phyloP scores from a whole-genome alignment of 2,888 invertebrate genomes.

The Plagiodera versicolora region DNA sequence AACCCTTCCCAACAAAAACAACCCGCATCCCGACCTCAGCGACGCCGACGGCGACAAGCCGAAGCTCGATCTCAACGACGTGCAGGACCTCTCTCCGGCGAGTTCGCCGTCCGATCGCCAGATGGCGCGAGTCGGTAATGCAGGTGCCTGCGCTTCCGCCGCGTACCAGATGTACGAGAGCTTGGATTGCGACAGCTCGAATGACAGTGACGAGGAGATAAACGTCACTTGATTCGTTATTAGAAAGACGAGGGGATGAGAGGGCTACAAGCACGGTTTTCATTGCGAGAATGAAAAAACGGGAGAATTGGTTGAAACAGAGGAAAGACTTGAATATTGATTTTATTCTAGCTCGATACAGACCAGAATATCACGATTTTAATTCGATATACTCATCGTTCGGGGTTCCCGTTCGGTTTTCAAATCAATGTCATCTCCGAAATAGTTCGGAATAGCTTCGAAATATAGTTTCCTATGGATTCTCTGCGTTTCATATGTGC shows the following conservation, averaged over 20 bases:
- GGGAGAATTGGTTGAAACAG: no score
- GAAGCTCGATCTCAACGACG: slow-evolving; percentile 62
- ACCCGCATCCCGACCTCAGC: slow-evolving; percentile 92
- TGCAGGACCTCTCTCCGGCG: slow-evolving; percentile 61
- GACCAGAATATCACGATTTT: no score
- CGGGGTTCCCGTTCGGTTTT: no score
- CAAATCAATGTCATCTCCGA: no score
- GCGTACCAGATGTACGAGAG: slow-evolving; percentile 52
- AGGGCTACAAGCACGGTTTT: no score
- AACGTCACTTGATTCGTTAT: slow-evolving; percentile 77
- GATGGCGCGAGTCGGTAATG: slow-evolving; percentile 28
- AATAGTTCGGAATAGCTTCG: no score
- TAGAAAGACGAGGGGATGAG: slow-evolving; percentile 19
- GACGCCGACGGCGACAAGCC: slow-evolving; percentile 84
- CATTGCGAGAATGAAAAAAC: no score
- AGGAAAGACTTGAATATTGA: no score
- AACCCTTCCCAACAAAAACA: slow-evolving; percentile 94
- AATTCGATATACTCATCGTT: no score
- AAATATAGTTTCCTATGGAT: background rate
- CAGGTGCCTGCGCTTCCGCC: slow-evolving; percentile 30
- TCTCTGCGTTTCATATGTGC: background rate
- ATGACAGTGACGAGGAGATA: slow-evolving; percentile 79
- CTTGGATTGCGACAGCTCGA: slow-evolving; percentile 57
- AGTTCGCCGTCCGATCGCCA: slow-evolving; percentile 48
- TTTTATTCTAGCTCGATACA: no score